phyloP scores from a whole-genome alignment of 2,888 invertebrate genomes.

The Atrina japonica region DNA sequence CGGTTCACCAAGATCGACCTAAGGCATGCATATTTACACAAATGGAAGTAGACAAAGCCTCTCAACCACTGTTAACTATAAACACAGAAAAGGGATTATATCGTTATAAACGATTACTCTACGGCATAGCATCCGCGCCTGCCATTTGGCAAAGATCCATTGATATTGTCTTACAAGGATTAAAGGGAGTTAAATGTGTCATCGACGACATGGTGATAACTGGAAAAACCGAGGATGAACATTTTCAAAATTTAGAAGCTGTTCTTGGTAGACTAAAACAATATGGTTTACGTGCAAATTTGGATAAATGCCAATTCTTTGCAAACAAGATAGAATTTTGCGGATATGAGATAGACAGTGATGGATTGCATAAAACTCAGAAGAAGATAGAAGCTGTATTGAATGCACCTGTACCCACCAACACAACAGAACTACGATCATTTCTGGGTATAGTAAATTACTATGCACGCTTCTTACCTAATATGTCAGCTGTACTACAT shows the following conservation, averaged over 20 bases:
- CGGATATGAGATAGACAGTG: constrained; percentile 48
- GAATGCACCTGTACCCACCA: constrained; percentile 61
- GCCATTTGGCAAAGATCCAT: constrained; percentile 74
- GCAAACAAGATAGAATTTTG: constrained; percentile 28
- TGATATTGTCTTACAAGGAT: constrained; percentile 19
- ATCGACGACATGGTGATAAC: constrained; percentile 39
- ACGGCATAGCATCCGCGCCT: constrained; percentile 18
- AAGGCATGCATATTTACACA: constrained; percentile 6
- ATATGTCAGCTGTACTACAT: constrained; percentile 48
- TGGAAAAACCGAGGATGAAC: constrained; percentile 26
- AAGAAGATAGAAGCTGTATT: constrained; percentile 61
- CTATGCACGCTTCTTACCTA: constrained; percentile 64
- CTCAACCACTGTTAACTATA: constrained; percentile 8
- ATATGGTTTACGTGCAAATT: constrained; percentile 21
- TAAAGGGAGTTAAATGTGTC: constrained; percentile 22
- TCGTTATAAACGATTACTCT: constrained; percentile 21
- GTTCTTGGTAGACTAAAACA: constrained; percentile 10
- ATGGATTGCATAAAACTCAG: constrained; percentile 39
- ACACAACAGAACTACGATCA: constrained; percentile 60
- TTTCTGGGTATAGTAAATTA: constrained; percentile 68
- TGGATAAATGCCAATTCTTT: constrained; percentile 30
- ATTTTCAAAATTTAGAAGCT: constrained; percentile 16
- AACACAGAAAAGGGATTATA: constrained; percentile 28
- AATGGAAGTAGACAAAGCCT: constrained; percentile 10
- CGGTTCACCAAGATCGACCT: constrained; percentile 46